Evolutionary conservation across 2,113 vertebrate genomes (phyloP), one percentile per base, ranked within the genome.

Genomic region (Brevimyrus niger): DNA sequence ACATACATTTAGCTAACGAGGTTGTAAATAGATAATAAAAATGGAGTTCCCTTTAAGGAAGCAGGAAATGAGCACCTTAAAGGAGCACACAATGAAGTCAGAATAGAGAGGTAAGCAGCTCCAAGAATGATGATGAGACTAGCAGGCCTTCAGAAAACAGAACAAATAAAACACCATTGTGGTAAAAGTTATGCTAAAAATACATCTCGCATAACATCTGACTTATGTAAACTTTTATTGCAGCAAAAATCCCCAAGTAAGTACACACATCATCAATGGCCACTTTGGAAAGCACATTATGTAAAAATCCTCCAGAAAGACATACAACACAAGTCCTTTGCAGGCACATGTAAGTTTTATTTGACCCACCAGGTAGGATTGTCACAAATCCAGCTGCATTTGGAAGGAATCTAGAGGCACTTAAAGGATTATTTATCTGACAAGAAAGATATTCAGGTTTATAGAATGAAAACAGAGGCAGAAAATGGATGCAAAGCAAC

Each of bases 371-470:
- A 31, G 65, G 69, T 53, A 87, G 50, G 55, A 80, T 47, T 35
- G 48, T 80, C 35, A 88, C 48, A 27, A 58, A n/a, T 48, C 44
- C 44, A 80, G 35, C 73, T 42, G 73, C 73, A 13, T 46, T 27
- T 46, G 23, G 65, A 85, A 23, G 19, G 35, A 76, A 76, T 76
- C 73, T 80, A 80, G 73, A 80, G 73, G 80, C 35, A 17, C n/a
- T n/a, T 89, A 27, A 55, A 42, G 48, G 53, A 61, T 86, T 89
- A 61, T 85, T 51, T 89, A 58, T 89, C 50, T 85, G 58, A 69
- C 35, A 82, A 53, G 44, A 89, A 27, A 89, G 23, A 61, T 82
- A 17, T 47, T 17, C 21, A 65, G 13, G 8, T 48, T 48, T 47
- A 35, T 89, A 35, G 27, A 47, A 5, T 89, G 27, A 46, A 73